Conservation (phyloP, 2,113 vertebrate genomes). For the Tenebrosternarchus preto region DNA sequence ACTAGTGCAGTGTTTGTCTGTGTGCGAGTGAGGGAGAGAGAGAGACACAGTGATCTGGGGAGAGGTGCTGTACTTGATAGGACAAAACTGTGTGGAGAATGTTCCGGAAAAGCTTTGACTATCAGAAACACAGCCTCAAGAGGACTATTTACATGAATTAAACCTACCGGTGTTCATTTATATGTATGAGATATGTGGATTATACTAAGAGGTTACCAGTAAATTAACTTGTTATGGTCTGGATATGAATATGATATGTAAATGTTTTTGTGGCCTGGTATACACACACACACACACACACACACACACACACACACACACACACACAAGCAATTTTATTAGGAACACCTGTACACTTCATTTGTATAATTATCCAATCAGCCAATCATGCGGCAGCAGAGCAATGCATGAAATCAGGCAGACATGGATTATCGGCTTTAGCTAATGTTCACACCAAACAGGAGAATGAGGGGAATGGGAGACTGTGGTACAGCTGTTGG, state of each 20-base stretch:
- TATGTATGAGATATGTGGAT: conserved; percentile 30
- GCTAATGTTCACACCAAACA: neutral
- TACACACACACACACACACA: neutral
- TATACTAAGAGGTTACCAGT: neutral
- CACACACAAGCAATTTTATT: neutral
- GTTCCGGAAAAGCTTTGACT: conserved; percentile 1
- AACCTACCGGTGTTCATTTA: conserved; percentile 22
- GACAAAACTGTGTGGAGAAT: neutral
- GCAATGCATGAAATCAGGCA: too few species aligned
- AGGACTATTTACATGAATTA: conserved; percentile 8
- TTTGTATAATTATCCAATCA: neutral
- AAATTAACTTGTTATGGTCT: conserved; percentile 3
- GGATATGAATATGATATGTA: too few species aligned
- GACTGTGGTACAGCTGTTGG: too few species aligned
- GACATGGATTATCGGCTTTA: neutral
- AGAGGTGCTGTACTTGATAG: neutral
- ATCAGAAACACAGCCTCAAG: conserved; percentile 4
- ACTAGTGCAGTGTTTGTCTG: conserved; percentile 2
- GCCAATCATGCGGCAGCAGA: too few species aligned
- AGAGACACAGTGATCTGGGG: neutral
- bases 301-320: neutral
- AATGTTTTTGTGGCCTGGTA: too few species aligned
- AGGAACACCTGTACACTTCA: neutral
- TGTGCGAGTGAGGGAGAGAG: neutral
- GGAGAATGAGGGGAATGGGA: too few species aligned